Conservation (phyloP, 2,113 vertebrate genomes). For the Brachionichthys hirsutus region DNA sequence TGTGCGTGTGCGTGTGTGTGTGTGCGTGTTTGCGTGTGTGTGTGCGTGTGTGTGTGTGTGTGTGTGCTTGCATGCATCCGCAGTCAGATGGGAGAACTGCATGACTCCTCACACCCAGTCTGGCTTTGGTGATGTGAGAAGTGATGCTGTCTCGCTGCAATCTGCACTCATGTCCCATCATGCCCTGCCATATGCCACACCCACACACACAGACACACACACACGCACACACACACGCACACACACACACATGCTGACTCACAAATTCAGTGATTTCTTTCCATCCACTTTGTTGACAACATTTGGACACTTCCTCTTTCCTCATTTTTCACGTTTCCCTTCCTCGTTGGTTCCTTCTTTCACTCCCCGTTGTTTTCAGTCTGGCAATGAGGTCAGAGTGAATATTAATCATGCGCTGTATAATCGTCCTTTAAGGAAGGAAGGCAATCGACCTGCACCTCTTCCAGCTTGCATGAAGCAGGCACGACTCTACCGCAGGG, state of each 20-base stretch:
- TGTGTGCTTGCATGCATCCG: neutral
- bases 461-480: conserved; percentile 15
- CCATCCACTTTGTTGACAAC: conserved; percentile 26
- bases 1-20: conserved; percentile 29
- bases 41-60: conserved; percentile 23
- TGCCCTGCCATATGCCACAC: conserved; percentile 21
- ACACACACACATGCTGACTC: conserved; percentile 19
- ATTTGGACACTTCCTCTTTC: conserved; percentile 12
- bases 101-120: conserved; percentile 56
- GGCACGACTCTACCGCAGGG: conserved; percentile 23
- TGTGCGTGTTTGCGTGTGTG: neutral
- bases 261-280: conserved; percentile 47
- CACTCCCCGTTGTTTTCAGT: conserved; percentile 47
- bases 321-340: conserved; percentile 18
- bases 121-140: conserved; percentile 66
- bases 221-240: conserved; percentile 22
- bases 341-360: conserved; percentile 5
- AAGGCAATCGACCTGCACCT: conserved; percentile 54
- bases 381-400: conserved; percentile 62
- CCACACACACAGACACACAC: conserved; percentile 18
- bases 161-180: conserved; percentile 38
- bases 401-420: conserved; percentile 72
- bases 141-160: conserved; percentile 47
- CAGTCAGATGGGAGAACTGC: conserved; percentile 56
- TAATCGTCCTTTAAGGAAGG: conserved; percentile 76